phyloP scores from a whole-genome alignment of 2,888 invertebrate species.

The Ditula angustiorana region DNA sequence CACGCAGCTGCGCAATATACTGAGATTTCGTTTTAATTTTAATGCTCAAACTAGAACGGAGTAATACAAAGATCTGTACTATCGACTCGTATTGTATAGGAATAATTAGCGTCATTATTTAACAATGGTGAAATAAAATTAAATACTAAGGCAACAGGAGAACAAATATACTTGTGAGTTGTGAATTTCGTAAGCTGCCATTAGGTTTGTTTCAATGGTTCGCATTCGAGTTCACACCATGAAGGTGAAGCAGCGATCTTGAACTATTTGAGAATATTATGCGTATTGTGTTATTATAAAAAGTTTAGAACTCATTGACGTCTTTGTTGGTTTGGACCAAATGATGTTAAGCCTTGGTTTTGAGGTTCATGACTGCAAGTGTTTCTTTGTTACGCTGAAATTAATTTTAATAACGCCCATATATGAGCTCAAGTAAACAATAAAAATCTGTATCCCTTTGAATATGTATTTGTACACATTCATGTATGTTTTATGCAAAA shows the following conservation, averaged over 20 bases:
- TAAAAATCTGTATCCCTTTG: background rate
- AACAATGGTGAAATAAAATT: slow-evolving; percentile 35
- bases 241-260: slow-evolving; percentile 54
- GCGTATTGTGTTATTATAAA: slow-evolving; percentile 30
- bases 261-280: slow-evolving; percentile 52
- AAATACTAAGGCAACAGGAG: slow-evolving; percentile 24
- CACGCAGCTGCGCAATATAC: slow-evolving; percentile 11
- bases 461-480: background rate
- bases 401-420: background rate
- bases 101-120: slow-evolving; percentile 32
- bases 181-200: slow-evolving; percentile 43
- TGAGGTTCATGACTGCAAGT: slow-evolving; percentile 11
- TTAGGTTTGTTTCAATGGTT: slow-evolving; percentile 44
- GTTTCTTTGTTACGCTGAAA: slow-evolving; percentile 20
- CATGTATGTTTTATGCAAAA: too few species aligned
- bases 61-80: slow-evolving; percentile 15
- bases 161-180: slow-evolving; percentile 33
- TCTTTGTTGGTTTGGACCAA: slow-evolving; percentile 26
- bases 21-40: slow-evolving; percentile 5
- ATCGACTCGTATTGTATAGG: slow-evolving; percentile 10
- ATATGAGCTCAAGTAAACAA: background rate
- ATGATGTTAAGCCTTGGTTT: slow-evolving; percentile 29
- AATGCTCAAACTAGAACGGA: slow-evolving; percentile 20
- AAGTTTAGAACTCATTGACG: slow-evolving; percentile 38
- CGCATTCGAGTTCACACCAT: slow-evolving; percentile 45